A percentile compares a stretch with the other conserved stretches of the same genome.
phyloP scores from a whole-genome alignment of 1,140 invertebrate species.

The Philopotamus ludificatus region DNA sequence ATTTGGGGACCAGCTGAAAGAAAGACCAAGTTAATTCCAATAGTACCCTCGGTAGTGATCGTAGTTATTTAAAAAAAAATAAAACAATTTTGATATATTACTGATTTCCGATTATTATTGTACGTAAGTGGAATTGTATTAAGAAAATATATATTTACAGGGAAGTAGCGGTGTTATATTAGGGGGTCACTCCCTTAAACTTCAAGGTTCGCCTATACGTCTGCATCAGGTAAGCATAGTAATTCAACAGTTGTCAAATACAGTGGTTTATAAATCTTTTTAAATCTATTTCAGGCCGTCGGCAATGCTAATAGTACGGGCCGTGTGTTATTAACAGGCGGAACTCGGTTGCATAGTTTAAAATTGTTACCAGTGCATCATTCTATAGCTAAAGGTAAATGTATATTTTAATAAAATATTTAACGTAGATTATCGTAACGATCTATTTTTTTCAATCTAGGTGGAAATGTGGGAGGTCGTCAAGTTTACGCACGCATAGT shows the following conservation, averaged over 20 bases:
- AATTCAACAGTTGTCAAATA: not conserved
- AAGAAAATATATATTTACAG: not conserved
- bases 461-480: conserved; percentile 42
- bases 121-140: not conserved
- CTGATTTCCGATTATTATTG: not conserved
- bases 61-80: too few relatives aligned
- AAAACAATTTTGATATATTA: not conserved
- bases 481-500: conserved; percentile 50
- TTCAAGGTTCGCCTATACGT: conserved; percentile 33
- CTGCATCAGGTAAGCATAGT: conserved; percentile 31
- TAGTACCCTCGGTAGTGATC: too few relatives aligned
- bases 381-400: conserved; percentile 30
- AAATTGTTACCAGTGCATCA: conserved; percentile 38
- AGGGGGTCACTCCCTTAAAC: conserved; percentile 31
- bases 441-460: conserved; percentile 29
- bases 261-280: not conserved
- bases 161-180: conserved; percentile 30
- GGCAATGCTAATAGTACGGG: conserved; percentile 12
- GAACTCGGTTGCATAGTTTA: conserved; percentile 35
- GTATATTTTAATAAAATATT: not conserved
- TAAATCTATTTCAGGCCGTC: not conserved
- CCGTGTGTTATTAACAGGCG: conserved; percentile 34
- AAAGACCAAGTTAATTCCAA: too few relatives aligned
- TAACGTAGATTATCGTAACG: not conserved
- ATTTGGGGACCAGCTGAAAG: too few relatives aligned